Conservation (phyloP, 2,888 invertebrate species). For the Gerris lacustris region DNA sequence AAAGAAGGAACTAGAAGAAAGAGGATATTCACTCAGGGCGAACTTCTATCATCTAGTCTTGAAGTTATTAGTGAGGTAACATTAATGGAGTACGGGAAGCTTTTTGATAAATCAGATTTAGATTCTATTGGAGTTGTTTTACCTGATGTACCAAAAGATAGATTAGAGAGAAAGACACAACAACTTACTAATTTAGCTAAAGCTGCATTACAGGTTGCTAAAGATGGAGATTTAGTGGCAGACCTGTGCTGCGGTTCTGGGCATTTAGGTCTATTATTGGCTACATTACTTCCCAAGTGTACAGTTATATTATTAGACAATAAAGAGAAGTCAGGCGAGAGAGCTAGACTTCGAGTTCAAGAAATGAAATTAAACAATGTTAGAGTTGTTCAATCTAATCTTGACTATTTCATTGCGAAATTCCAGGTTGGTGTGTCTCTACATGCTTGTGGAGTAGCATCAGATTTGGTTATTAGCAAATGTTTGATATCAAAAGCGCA, state of each 20-base stretch:
- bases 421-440: constrained; percentile 67
- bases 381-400: constrained; percentile 69
- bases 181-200: constrained; percentile 74
- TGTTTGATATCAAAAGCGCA: constrained; percentile 63
- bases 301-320: constrained; percentile 81
- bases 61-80: neutral
- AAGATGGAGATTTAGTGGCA: constrained; percentile 58
- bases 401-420: constrained; percentile 69
- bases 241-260: constrained; percentile 94
- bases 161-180: constrained; percentile 65
- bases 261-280: constrained; percentile 77
- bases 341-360: constrained; percentile 58
- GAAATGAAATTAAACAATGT: constrained; percentile 60
- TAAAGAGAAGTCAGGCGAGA: constrained; percentile 68
- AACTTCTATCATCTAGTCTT: neutral
- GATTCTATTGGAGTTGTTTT: constrained; percentile 44
- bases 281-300: constrained; percentile 56
- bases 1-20: neutral
- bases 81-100: neutral
- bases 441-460: constrained; percentile 90
- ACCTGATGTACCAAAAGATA: constrained; percentile 62
- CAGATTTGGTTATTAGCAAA: constrained; percentile 77
- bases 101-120: neutral
- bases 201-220: constrained; percentile 58
- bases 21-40: neutral